Evolutionary conservation across 2,113 vertebrate genomes (phyloP), one percentile per base, ranked within the genome.

Genomic region (Petrocephalus zakoni): DNA sequence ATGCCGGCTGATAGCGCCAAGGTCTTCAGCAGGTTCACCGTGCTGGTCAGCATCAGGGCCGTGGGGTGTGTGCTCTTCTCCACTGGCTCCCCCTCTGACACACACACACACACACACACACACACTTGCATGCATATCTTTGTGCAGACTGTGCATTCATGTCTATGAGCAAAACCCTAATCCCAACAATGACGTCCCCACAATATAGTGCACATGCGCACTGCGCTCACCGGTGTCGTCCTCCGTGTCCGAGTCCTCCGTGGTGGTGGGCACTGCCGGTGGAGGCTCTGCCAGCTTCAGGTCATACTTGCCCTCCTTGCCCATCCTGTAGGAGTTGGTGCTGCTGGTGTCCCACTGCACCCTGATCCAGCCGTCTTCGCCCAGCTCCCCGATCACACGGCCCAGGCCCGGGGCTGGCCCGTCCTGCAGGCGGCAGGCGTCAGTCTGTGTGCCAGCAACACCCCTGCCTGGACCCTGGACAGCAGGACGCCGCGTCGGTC

Each of bases 341-440:
- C 98, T 99, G 93, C 98, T 97, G 0, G 98, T 99, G 90, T 99
- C 98, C 98, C 98, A 99, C 92, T 99, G 98, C 22, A 99, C 98
- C 90, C 98, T 92, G 92, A 99, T 99, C 98, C 98, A 99, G 2
- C 98, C 98, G 2, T 99, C 98, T 93, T 99, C 98, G 25, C 98
- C 98, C 85, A 99, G 5, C 90, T 99, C 98, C 51, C 98, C 98
- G 83, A 99, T 99, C 78, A 99, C 98, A 83, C 97, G 96, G n/a
- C 98, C 98, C 13, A 99, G 95, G 81, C 98, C 98, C 13, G 98
- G 98, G 21, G 98, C 95, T 0, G 98, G 98, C 1, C 98, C 98
- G n/a, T 99, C 98, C 98, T 99, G 90, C 2, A n/a, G 85, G 5
- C 42, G 29, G 25, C 0, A 0, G 5, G 2, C 84, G 25, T 85